Evolutionary conservation across 2,888 invertebrate genomes (phyloP).

Genomic region (Drosophila pseudotakahashii): DNA sequence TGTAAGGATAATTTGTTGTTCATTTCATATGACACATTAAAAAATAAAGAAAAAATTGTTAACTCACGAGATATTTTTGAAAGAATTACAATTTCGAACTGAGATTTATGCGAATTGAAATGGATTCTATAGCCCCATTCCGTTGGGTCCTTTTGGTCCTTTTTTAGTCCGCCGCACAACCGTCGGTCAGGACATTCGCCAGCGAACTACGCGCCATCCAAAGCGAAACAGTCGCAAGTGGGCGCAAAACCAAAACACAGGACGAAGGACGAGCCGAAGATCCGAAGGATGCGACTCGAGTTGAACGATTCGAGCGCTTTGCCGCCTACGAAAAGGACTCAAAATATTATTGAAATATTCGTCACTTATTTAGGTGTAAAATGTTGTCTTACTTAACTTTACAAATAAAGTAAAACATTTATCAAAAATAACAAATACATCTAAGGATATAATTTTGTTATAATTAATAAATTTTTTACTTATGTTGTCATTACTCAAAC

Average conservation of each 20-base stretch:
- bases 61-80: background rate
- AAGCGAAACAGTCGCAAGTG: conserved; percentile 55
- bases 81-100: conserved; percentile 1
- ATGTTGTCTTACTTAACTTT: background rate
- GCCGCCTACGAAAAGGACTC: conserved; percentile 1
- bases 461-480: too few relatives aligned
- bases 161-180: conserved; percentile 55
- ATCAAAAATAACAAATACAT: too few relatives aligned
- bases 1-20: background rate
- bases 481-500: too few relatives aligned
- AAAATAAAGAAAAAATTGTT: conserved; percentile 6
- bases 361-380: background rate
- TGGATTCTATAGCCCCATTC: conserved; percentile 3
- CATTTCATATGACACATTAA: conserved; percentile 1
- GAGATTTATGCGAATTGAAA: conserved; percentile 1
- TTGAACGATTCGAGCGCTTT: background rate
- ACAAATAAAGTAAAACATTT: background rate
- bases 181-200: conserved; percentile 72
- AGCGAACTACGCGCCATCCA: conserved; percentile 64
- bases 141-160: conserved; percentile 2
- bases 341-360: background rate
- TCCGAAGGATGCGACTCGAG: conserved; percentile 5
- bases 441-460: too few relatives aligned
- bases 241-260: conserved; percentile 50
- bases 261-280: conserved; percentile 11